Evolutionary conservation across 2,113 vertebrate genomes (phyloP).

Genomic region (Petaurus breviceps): DNA sequence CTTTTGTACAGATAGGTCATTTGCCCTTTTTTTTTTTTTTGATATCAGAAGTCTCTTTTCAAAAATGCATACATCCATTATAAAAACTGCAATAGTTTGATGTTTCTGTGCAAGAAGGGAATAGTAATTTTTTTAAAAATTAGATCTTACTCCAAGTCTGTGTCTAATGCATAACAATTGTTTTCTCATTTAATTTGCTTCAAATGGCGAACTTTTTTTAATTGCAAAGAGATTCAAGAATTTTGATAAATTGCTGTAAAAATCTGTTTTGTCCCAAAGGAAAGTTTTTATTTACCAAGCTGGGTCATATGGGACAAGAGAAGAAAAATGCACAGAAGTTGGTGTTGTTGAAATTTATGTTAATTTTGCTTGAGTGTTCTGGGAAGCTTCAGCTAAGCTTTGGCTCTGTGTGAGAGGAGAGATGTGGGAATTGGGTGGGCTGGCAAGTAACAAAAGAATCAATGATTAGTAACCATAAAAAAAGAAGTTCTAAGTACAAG

Average conservation of each 20-base stretch:
- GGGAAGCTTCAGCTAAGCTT: neutral
- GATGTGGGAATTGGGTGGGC: neutral
- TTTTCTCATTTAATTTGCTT: neutral
- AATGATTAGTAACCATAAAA: neutral
- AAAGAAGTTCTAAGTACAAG: neutral
- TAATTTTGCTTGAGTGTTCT: neutral
- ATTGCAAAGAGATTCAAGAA: neutral
- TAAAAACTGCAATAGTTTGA: neutral
- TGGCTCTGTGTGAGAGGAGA: rapidly evolving
- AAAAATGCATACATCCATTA: neutral
- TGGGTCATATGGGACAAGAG: neutral
- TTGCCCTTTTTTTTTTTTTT: too few species aligned
- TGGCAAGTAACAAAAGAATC: neutral
- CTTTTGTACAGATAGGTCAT: too few species aligned
- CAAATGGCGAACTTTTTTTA: neutral
- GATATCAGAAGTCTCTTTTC: neutral
- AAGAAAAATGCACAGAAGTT: neutral
- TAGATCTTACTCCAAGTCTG: neutral
- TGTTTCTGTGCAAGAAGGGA: neutral
- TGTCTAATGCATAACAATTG: neutral
- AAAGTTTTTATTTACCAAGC: neutral
- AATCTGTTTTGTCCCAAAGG: neutral
- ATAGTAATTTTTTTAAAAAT: neutral
- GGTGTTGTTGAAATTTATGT: neutral
- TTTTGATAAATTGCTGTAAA: slow-evolving; percentile 15